Evolutionary conservation across 2,888 invertebrate species (phyloP), one percentile per base, ranked within the genome.

Genomic region (Drosophila atripex): DNA sequence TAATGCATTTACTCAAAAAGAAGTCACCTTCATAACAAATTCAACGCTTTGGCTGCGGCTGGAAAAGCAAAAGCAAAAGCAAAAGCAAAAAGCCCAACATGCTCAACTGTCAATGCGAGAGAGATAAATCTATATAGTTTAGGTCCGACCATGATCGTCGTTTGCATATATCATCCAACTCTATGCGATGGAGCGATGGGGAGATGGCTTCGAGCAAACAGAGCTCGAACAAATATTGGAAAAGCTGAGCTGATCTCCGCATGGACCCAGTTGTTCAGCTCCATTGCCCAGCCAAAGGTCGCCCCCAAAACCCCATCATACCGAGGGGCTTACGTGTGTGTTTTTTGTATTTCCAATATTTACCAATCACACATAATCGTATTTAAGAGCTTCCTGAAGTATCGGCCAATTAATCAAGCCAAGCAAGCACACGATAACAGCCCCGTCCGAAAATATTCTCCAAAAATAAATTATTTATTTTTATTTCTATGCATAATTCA

Each of bases 1-100:
- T 85, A 85, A 85, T 87, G 88, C 84, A 84, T 78, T 86, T 75
- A 35, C 60, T 71, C 76, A 74, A 76, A 80, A 88, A 88, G 82
- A 88, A 84, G 87, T 88, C 88, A 88, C 84, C 84, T 84, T 84
- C 88, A 78, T 80, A 69, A 63, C 70, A 69, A 75, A 76, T 63
- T 74, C 54, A 76, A 71, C 71, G 69, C 69, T 49, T 41, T 35
- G 46, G 61, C 59, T 76, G 59, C 59, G n/a, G n/a, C n/a, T n/a
- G n/a, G n/a, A 59, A 23, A 18, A 18, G 18, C 18, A 18, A 18
- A 18, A 23, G 21, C 59, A 59, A 23, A 18, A 18, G 18, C 18
- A 18, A 18, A 18, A 23, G 21, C 21, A 23, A 75, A 60, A 60
- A 64, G 12, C 43, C 39, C 47, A 56, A 49, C 55, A 69, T 7